These are phyloP conservation scores for Tragulus kanchil DNA, from an alignment of 2,113 vertebrate genomes.

Conservation along the genomic window DNA sequence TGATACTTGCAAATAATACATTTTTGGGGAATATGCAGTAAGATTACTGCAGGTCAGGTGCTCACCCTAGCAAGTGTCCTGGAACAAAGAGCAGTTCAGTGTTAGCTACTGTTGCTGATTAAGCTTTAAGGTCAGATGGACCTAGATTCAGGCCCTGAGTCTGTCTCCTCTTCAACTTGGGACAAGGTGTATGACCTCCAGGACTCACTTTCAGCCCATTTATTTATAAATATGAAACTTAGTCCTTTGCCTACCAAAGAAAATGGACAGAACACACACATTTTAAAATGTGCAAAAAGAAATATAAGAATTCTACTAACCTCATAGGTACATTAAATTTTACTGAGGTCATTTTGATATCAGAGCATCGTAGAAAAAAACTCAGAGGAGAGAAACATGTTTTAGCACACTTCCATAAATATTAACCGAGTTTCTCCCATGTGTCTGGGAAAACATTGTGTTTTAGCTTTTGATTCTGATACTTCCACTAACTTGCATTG, in stretches of 20 bases:
- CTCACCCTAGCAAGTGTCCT: fast-evolving
- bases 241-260: background rate
- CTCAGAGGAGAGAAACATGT: background rate
- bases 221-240: background rate
- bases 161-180: background rate
- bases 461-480: background rate
- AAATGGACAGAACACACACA: background rate
- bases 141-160: background rate
- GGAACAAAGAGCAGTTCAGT: background rate
- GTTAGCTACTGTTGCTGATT: background rate
- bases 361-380: background rate
- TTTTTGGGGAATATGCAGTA: too few species aligned
- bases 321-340: background rate
- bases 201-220: background rate
- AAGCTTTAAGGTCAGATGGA: too few species aligned
- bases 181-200: background rate
- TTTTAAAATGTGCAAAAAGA: background rate
- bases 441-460: background rate
- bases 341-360: background rate
- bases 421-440: background rate
- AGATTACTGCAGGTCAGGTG: background rate
- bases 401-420: background rate
- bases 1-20: background rate
- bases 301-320: background rate
- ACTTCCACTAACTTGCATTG: background rate